phyloP scores from a whole-genome alignment of 2,113 vertebrate species.

The Urocolius indicus region DNA sequence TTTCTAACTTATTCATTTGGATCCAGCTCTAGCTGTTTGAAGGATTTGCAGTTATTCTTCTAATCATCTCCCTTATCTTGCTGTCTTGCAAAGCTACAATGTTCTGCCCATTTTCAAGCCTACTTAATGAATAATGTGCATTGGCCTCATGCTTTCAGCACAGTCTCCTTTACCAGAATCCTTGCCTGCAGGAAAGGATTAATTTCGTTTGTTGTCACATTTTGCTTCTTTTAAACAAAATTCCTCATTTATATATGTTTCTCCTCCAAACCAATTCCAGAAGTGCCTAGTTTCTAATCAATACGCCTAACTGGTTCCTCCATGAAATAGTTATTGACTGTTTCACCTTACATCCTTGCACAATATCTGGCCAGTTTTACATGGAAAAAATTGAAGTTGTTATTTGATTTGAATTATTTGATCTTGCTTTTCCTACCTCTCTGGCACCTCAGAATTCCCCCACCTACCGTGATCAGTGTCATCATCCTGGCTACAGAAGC shows the following conservation, averaged over 20 bases:
- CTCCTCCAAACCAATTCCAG: not conserved
- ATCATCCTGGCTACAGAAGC: not conserved
- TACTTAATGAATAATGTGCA: not conserved
- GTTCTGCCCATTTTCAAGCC: conserved; percentile 11
- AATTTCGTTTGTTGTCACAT: not conserved
- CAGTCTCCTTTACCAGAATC: not conserved
- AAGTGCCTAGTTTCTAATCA: not conserved
- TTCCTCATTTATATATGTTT: not conserved
- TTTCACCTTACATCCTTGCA: not conserved
- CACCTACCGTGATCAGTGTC: not conserved
- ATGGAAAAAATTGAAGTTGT: not conserved
- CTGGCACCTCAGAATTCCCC: not conserved
- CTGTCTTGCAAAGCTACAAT: not conserved
- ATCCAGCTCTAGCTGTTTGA: conserved; percentile 8
- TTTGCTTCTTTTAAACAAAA: not conserved
- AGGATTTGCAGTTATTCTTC: conserved; percentile 41
- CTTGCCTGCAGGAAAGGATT: conserved; percentile 13
- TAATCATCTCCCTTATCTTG: conserved; percentile 42
- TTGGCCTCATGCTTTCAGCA: conserved; percentile 17
- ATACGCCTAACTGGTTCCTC: not conserved
- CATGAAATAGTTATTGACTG: not conserved
- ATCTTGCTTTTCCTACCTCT: not conserved
- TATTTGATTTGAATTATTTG: not conserved
- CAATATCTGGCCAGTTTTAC: not conserved
- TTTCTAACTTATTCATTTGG: conserved; percentile 19